These are phyloP conservation scores for Anguilla anguilla DNA, from an alignment of 2,797 vertebrate species.

Conservation along the genomic window DNA sequence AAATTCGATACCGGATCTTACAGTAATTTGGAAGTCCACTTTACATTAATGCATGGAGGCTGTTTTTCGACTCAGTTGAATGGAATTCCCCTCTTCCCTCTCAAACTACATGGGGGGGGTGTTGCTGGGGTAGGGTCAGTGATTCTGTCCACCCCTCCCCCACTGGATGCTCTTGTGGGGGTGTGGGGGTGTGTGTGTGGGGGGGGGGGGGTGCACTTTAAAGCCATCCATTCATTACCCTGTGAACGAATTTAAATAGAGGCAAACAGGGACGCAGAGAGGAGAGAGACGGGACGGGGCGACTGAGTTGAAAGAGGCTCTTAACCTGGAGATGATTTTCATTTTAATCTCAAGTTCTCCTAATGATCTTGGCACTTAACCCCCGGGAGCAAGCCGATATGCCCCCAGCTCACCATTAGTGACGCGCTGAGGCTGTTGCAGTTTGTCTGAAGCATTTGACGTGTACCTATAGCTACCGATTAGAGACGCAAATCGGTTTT, in stretches of 20 bases:
- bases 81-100: neutral
- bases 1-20: neutral
- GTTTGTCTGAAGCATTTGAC: neutral
- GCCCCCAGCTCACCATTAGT: neutral
- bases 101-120: neutral
- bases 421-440: neutral
- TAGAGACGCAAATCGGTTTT: conserved; percentile 1
- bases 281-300: neutral
- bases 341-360: neutral
- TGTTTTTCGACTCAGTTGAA: neutral
- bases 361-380: neutral
- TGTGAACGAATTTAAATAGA: conserved; percentile 34
- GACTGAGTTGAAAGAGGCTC: neutral
- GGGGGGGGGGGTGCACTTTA: conserved; percentile 26
- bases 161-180: neutral
- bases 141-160: neutral
- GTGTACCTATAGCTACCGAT: neutral
- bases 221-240: conserved; percentile 41
- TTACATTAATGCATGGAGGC: neutral
- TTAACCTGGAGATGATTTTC: conserved; percentile 27
- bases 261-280: conserved; percentile 35
- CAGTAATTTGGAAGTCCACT: neutral
- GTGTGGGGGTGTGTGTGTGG: neutral
- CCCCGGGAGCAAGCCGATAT: neutral
- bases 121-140: neutral